Conservation (phyloP, 2,888 invertebrate genomes). For the Nipponacmea schrenckii region DNA sequence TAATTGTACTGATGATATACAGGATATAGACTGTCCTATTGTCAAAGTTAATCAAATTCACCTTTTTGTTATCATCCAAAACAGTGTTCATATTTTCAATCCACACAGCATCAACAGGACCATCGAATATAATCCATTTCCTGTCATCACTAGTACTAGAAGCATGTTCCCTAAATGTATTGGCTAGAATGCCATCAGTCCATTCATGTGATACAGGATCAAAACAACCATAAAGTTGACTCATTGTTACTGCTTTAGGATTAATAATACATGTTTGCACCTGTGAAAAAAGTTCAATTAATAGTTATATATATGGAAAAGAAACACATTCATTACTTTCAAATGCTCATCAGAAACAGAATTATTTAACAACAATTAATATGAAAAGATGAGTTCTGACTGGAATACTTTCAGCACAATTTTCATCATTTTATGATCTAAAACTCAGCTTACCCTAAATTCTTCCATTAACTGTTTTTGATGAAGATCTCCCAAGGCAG, state of each 20-base stretch:
- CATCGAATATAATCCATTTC: slow-evolving; percentile 68
- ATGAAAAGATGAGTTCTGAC: too few relatives aligned
- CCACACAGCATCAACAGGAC: slow-evolving; percentile 68
- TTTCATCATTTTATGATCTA: neutral
- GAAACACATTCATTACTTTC: too few relatives aligned
- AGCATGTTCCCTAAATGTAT: slow-evolving; percentile 67
- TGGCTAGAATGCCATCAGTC: slow-evolving; percentile 67
- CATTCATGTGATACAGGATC: slow-evolving; percentile 68
- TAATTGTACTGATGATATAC: too few relatives aligned
- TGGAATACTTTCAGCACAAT: neutral
- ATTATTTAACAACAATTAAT: too few relatives aligned
- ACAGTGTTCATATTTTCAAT: slow-evolving; percentile 69
- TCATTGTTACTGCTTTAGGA: slow-evolving; percentile 67
- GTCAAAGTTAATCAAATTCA: too few relatives aligned
- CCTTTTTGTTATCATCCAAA: slow-evolving; percentile 68
- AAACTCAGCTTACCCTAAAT: slow-evolving; percentile 40
- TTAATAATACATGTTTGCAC: slow-evolving; percentile 64
- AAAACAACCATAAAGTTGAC: slow-evolving; percentile 67
- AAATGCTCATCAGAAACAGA: too few relatives aligned
- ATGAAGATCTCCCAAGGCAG: slow-evolving; percentile 54
- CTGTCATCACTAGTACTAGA: slow-evolving; percentile 58
- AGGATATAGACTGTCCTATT: too few relatives aligned
- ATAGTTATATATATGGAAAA: neutral
- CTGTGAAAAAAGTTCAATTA: slow-evolving; percentile 29
- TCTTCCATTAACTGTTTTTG: slow-evolving; percentile 60